Evolutionary conservation across 2,888 invertebrate species (phyloP), one percentile per base, ranked within the genome.

Genomic region (Napeogenes sylphis): DNA sequence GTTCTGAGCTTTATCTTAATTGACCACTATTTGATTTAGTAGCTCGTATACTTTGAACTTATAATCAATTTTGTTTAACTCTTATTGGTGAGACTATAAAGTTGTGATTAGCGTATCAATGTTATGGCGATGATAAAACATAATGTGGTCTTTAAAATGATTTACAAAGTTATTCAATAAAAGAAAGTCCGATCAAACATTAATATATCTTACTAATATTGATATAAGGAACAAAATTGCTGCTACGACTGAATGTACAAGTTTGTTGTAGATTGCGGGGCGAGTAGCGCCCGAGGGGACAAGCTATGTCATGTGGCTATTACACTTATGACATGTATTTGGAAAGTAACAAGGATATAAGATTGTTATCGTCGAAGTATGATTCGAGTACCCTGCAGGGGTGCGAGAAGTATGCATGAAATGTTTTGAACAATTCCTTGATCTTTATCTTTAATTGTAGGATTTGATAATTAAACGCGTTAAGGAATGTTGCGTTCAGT

Each of bases 1-100:
- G 79, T 80, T 75, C 75, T 76, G 77, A 77, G 84, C 85, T 86
- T 87, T 89, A 89, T 89, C 90, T 90, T 90, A 90, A 90, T 90
- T 90, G 89, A 88, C 86, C 85, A 78, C 82, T 80, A 82, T 88
- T 89, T 89, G 88, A 90, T 89, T 89, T 88, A 88, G 82, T 86
- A 77, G 80, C 78, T 75, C 80, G 77, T 63, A 65, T 61, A 59
- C 42, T 55, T 82, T 71, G 79, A 81, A 69, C 67, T 54, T 30
- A 8, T 3, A 32, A n/a, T 14, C 14, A 59, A 63, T 64, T 45
- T 38, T 38, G 35, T 58, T 46, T 63, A 47, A n/a, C 65, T 59
- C 65, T 67, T 67, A 68, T 68, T 4, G 59, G 63, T 32, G 66
- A 67, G 59, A 58, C 21, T 61, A 66, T 73, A 73, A 68, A 66